These are phyloP conservation scores for Beris chalybata DNA, from an alignment of 2,888 invertebrate genomes.

Conservation along the genomic window DNA sequence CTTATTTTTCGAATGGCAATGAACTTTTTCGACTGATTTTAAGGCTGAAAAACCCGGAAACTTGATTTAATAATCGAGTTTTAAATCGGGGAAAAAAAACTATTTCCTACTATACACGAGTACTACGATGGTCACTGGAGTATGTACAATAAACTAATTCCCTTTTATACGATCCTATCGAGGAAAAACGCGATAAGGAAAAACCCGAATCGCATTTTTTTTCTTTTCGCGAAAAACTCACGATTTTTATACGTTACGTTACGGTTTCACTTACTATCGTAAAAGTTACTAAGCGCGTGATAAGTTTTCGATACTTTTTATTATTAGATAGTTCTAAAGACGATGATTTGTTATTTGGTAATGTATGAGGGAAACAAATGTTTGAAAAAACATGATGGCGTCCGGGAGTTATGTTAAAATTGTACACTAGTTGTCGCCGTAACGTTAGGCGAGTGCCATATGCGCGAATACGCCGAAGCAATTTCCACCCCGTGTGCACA, in stretches of 20 bases:
- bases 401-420: conserved; percentile 33
- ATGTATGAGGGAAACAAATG: conserved; percentile 20
- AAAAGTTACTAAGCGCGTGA: background rate
- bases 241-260: too few relatives aligned
- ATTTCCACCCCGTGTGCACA: conserved; percentile 13
- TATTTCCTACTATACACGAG: too few relatives aligned
- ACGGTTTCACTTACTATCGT: background rate
- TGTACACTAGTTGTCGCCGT: conserved; percentile 33
- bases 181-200: background rate
- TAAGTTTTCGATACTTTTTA: background rate
- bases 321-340: conserved; percentile 19
- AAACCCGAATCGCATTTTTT: background rate
- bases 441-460: conserved; percentile 20
- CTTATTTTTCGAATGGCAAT: too few relatives aligned
- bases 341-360: conserved; percentile 13
- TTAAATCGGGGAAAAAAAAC: too few relatives aligned
- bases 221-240: background rate
- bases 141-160: too few relatives aligned
- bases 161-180: background rate
- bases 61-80: too few relatives aligned
- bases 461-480: conserved; percentile 17
- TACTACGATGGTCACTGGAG: too few relatives aligned
- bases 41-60: too few relatives aligned
- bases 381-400: conserved; percentile 38
- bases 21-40: too few relatives aligned